Base-by-base conservation (phyloP, 2,113 vertebrate species). In the Cavia porcellus region DNA sequence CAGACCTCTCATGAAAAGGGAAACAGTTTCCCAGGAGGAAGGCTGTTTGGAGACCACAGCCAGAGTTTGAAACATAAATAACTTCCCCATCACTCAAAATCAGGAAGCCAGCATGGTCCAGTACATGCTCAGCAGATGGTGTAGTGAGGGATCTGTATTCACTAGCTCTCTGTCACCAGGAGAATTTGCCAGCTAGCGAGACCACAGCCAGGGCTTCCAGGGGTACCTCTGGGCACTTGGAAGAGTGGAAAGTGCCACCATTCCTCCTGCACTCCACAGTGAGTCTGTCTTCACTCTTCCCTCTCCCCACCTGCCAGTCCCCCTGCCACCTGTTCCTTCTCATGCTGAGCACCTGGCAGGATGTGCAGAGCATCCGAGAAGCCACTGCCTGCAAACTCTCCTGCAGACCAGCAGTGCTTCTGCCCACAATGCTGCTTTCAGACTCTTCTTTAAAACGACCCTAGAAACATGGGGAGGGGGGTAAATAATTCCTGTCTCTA, bases 51-150 rank as follows among this genome's bases (percentile, higher is more conserved):
- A 94, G 79, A 77, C 66, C 59, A 22, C 17, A 35, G 11, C 61
- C 66, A 57, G 64, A 92, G 47, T 47, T 90, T 77, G 72, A 72
- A 92, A 89, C 64, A 87, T 91, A 94, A 93, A 94, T 96, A 95
- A 89, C 90, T 74, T 93, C 32, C 66, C 77, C 66, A 95, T 96
- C 30, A 61, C 90, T 96, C 89, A 62, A 86, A 92, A 82, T 70
- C 80, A 89, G 94, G 66, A 87, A 92, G 86, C 62, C 52, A 62
- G 72, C 80, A 55, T 47, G 80, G 86, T 47, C 61, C 59, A 86
- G n/a, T 70, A 70, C 32, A 20, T 1, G 38, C 52, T 83, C n/a
- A 13, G 92, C 96, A 95, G 87, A 95, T 75, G 90, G 87, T 86
- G 87, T 45, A 57, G 80, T 90, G 45, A 91, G 68, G 95, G 66